phyloP scores from a whole-genome alignment of 2,113 vertebrate genomes.

The Tachysurus fulvidraco region DNA sequence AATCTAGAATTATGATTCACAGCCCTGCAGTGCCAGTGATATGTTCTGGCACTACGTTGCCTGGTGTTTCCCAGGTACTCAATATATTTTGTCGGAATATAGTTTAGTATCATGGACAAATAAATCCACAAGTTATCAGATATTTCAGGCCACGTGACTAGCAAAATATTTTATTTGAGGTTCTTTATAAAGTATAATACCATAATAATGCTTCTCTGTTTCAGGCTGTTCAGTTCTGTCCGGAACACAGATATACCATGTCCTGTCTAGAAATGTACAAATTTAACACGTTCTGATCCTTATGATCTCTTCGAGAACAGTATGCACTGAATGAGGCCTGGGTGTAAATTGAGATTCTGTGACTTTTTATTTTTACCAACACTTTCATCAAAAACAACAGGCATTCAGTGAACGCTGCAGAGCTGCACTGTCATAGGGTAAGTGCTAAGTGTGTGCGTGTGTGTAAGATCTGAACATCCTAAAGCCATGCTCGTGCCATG shows the following conservation, averaged over 20 bases:
- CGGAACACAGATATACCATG: not conserved
- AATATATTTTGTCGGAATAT: not conserved
- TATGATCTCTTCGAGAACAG: not conserved
- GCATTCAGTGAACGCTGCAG: not conserved
- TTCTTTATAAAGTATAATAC: not conserved
- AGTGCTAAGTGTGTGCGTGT: too few species aligned
- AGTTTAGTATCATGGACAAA: not conserved
- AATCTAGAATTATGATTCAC: not conserved
- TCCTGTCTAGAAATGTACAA: not conserved
- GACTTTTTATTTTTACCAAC: not conserved
- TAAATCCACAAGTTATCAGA: not conserved
- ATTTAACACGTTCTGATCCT: not conserved
- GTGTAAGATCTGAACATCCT: too few species aligned
- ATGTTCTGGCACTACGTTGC: not conserved
- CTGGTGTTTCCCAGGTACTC: not conserved
- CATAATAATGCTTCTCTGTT: not conserved
- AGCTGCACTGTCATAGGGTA: not conserved
- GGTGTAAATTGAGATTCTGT: not conserved
- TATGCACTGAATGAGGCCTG: not conserved
- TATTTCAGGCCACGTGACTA: not conserved
- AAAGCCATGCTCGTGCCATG: not conserved
- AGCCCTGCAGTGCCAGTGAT: not conserved
- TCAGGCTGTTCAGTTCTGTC: not conserved
- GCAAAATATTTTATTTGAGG: not conserved
- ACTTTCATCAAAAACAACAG: not conserved